Percentiles rank a stretch among this genome's conserved stretches.
phyloP scores from a whole-genome alignment of 2,797 vertebrate species.

The Crenuchus spilurus region DNA sequence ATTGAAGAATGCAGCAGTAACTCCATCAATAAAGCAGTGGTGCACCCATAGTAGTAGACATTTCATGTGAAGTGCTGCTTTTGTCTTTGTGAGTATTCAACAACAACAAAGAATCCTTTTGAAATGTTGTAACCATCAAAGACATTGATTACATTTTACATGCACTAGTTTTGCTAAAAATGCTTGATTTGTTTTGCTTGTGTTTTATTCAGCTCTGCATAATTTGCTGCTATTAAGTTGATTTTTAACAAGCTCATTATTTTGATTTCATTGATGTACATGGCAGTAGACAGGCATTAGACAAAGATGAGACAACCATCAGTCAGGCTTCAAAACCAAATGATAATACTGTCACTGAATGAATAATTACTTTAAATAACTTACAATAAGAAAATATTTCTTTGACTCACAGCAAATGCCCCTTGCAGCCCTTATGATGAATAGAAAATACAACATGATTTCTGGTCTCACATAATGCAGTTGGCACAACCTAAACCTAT shows the following conservation, averaged over 20 bases:
- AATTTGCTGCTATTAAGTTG: background rate
- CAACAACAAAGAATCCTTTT: background rate
- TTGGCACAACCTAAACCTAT: background rate
- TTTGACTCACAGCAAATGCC: background rate
- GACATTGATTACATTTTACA: background rate
- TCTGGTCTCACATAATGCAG: background rate
- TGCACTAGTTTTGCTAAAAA: background rate
- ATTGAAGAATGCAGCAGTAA: background rate
- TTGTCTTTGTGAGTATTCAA: background rate
- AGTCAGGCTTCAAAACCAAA: background rate
- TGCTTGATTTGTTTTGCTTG: background rate
- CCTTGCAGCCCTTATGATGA: background rate
- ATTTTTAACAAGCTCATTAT: background rate
- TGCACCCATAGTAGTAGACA: background rate
- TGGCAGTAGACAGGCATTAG: background rate
- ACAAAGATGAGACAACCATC: background rate
- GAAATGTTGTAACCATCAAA: background rate
- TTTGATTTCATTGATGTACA: background rate
- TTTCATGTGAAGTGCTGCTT: background rate
- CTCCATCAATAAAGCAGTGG: background rate
- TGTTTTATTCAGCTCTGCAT: background rate
- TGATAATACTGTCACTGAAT: background rate
- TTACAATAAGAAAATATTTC: background rate
- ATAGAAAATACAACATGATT: slow-evolving; percentile 8
- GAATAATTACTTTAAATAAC: background rate